Percentiles rank a stretch among this genome's conserved stretches.
phyloP scores from a whole-genome alignment of 2,113 vertebrate species.

The Capreolus pygargus region DNA sequence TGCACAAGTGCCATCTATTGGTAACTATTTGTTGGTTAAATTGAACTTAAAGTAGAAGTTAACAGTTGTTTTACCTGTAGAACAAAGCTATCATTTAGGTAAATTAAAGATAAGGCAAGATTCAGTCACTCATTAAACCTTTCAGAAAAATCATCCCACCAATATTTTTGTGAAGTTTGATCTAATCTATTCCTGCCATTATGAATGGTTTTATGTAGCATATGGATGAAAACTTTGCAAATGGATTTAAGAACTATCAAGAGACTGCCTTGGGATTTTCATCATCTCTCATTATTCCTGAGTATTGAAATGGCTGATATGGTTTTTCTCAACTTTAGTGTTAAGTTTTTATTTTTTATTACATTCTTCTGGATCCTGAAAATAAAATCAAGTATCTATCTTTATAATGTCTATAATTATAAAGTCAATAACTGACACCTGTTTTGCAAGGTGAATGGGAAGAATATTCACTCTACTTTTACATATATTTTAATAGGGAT shows the following conservation, averaged over 20 bases:
- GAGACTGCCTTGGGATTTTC: neutral
- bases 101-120: neutral
- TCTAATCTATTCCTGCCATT: neutral
- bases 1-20: neutral
- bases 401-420: neutral
- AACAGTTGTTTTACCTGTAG: neutral
- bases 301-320: neutral
- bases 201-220: neutral
- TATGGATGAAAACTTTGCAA: neutral
- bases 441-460: neutral
- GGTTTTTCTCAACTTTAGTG: neutral
- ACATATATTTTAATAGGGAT: neutral
- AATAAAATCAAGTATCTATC: neutral
- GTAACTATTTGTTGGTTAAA: neutral
- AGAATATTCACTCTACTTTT: neutral
- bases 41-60: neutral
- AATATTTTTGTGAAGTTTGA: neutral
- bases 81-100: neutral
- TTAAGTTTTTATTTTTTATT: neutral
- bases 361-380: neutral
- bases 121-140: neutral
- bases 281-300: neutral
- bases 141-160: neutral
- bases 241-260: neutral
- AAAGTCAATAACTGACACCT: neutral